These are phyloP conservation scores for Lota lota DNA, from an alignment of 2,113 vertebrate species.

Conservation along the genomic window DNA sequence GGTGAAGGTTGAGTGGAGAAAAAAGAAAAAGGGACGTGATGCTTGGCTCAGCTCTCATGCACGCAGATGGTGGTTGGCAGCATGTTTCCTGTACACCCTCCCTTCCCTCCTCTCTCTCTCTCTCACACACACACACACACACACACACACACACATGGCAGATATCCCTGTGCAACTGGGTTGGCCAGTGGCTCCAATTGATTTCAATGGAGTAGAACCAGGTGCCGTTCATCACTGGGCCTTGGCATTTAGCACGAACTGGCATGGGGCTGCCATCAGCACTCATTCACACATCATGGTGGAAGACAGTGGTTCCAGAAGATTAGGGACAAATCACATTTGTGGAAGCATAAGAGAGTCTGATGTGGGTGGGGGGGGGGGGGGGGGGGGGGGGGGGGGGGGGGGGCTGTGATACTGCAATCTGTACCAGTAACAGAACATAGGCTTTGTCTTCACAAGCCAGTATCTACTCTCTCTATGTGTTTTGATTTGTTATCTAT, in stretches of 20 bases:
- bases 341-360: not conserved
- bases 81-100: constrained; percentile 10
- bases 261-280: not conserved
- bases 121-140: not conserved
- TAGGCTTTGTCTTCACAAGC: not conserved
- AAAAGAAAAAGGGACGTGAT: constrained; percentile 19
- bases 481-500: not conserved
- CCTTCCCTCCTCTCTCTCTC: not conserved
- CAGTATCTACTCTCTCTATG: not conserved
- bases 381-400: too few relatives aligned
- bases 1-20: constrained; percentile 14
- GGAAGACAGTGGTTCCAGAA: constrained; percentile 14
- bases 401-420: too few relatives aligned
- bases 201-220: constrained; percentile 54
- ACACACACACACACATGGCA: constrained; percentile 11
- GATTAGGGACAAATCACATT: constrained; percentile 13
- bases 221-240: constrained; percentile 45
- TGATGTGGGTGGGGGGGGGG: not conserved
- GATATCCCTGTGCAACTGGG: constrained; percentile 41
- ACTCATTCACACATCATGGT: constrained; percentile 29
- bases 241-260: constrained; percentile 1
- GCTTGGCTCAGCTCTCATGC: constrained; percentile 40
- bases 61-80: constrained; percentile 53
- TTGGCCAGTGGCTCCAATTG: constrained; percentile 44
- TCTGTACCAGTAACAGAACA: not conserved